phyloP scores from a whole-genome alignment of 2,888 invertebrate genomes.

The Xestia sexstrigata region DNA sequence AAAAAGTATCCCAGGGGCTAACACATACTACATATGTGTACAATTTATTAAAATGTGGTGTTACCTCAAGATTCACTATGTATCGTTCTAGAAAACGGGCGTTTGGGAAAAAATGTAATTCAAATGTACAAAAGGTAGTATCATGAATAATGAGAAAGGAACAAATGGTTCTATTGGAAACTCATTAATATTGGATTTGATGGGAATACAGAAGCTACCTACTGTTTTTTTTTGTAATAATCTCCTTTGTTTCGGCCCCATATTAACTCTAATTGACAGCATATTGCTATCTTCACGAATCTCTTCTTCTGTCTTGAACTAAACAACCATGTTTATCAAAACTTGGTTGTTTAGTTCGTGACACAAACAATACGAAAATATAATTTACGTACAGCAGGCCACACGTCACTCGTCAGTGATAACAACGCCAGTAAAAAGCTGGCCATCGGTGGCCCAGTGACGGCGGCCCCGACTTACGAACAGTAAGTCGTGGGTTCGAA shows the following conservation, averaged over 20 bases:
- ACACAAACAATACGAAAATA: background rate
- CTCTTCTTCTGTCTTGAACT: no score
- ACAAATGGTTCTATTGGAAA: slow-evolving; percentile 30
- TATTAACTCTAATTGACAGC: background rate
- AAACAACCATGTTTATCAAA: no score
- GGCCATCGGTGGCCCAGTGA: no score
- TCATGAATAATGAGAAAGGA: slow-evolving; percentile 37
- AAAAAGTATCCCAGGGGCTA: no score
- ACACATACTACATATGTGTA: no score
- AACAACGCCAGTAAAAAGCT: background rate
- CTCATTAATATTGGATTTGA: slow-evolving; percentile 43
- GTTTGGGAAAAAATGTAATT: background rate
- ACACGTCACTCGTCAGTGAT: background rate
- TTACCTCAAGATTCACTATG: background rate
- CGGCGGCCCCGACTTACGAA: no score
- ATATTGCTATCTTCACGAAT: background rate
- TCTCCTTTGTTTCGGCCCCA: background rate
- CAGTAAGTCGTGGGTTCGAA: no score
- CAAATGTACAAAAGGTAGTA: background rate
- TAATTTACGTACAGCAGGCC: background rate
- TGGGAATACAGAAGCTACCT: background rate
- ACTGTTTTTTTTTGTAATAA: background rate
- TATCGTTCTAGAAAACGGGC: background rate
- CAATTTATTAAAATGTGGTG: no score
- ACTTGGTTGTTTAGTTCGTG: background rate